A percentile compares a stretch with the other conserved stretches of the same genome.
phyloP scores from a whole-genome alignment of 2,113 vertebrate genomes.

The Axis porcinus region DNA sequence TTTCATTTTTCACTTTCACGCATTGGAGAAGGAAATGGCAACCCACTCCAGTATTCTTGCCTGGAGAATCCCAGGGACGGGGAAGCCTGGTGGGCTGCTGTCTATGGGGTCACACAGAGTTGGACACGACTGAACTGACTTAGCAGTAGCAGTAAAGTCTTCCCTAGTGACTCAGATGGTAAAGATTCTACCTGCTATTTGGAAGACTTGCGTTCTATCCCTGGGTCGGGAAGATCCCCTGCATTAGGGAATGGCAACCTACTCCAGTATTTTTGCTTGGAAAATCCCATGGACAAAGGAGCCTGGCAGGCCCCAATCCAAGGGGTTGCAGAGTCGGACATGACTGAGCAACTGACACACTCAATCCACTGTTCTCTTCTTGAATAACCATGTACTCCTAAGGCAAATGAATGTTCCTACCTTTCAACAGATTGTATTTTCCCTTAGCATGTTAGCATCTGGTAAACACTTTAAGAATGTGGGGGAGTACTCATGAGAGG shows the following conservation, averaged over 20 bases:
- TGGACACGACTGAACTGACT: no score
- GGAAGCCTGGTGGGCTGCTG: no score
- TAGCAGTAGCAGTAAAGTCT: neutral
- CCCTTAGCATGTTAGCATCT: neutral
- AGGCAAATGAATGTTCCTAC: neutral
- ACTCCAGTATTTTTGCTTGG: neutral
- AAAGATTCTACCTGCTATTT: neutral
- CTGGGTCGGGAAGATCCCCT: neutral
- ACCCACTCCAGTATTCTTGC: no score
- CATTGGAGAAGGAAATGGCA: no score
- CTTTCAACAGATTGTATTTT: neutral
- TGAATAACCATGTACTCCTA: neutral
- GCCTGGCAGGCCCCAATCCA: neutral
- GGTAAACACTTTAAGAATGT: neutral
- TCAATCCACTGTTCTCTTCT: neutral
- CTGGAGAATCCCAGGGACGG: no score
- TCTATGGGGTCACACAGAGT: no score
- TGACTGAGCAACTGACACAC: neutral
- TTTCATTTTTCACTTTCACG: no score
- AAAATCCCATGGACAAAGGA: neutral
- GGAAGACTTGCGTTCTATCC: neutral
- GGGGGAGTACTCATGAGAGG: neutral
- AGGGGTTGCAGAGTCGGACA: accelerated
- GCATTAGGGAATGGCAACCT: neutral
- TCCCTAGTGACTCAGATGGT: neutral